A percentile compares a stretch with the other conserved stretches of the same genome.
Conservation (phyloP, 2,113 vertebrate species). For the Vulpes ferrilata region DNA sequence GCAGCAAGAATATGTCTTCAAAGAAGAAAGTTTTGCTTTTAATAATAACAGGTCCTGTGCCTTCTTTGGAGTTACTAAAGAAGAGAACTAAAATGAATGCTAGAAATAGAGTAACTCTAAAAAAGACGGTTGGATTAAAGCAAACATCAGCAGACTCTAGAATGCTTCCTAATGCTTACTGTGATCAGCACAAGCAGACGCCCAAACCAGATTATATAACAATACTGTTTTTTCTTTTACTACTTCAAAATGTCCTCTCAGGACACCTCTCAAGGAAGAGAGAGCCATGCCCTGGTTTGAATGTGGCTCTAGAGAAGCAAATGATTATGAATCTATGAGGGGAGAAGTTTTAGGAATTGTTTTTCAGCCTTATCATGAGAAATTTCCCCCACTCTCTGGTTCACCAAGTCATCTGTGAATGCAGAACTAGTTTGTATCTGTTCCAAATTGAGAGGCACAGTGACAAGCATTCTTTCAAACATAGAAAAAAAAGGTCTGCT, state of each 20-base stretch:
- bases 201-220: not conserved
- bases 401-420: not conserved
- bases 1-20: not conserved
- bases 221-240: not conserved
- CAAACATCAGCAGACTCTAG: not conserved
- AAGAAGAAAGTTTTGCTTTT: not conserved
- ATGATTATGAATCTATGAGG: not conserved
- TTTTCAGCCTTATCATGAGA: not conserved
- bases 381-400: not conserved
- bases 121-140: constrained; percentile 11
- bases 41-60: not conserved
- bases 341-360: not conserved
- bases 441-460: not conserved
- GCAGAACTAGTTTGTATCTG: not conserved
- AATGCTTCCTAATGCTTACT: not conserved
- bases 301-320: not conserved
- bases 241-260: not conserved
- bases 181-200: not conserved
- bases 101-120: not conserved
- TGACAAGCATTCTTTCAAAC: not conserved
- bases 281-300: not conserved
- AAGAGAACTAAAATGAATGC: not conserved
- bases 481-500: not conserved
- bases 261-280: not conserved
- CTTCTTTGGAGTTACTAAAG: not conserved